Evolutionary conservation across 2,113 vertebrate species (phyloP), one percentile per base, ranked within the genome.

Genomic region (Embiotoca jacksoni): DNA sequence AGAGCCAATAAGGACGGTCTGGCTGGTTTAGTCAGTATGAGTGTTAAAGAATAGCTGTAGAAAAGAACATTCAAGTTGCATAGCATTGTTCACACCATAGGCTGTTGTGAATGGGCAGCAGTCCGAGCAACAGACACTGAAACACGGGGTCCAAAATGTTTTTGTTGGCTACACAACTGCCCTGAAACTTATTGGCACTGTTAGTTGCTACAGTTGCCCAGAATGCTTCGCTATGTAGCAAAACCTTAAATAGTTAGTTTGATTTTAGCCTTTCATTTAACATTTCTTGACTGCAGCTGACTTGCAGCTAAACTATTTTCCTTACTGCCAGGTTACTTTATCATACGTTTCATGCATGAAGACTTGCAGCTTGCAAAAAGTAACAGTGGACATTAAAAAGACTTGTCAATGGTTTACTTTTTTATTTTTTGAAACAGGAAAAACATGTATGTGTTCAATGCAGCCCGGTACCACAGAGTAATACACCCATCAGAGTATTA

Each of bases 111-210:
- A 66, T 36, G 54, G 77, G 76, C 83, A 82, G 69, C 56, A 57
- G 32, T 73, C 74, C 57, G 5, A 46, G 37, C 71, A 68, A 76
- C 66, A 81, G 72, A 79, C 70, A 81, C 61, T 59, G 36, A 80
- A 75, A 44, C 57, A 52, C 68, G 30, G 69, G 53, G 68, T 72
- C 88, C 77, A 73, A 84, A 88, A 78, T 81, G 67, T 73, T 79
- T 85, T 87, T 89, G 61, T 85, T 89, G 84, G 82, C 86, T 83
- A 61, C 32, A 15, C 14, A 32, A 72, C 66, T 69, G 58, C 72
- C 60, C 47, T 69, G 65, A 82, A 91, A 90, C 61, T 75, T 85
- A 23, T 35, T 85, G 89, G 88, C 83, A 84, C 36, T 0, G 11
- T 39, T 2, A 5, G 39, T 14, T 37, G 64, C 71, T 54, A 57